Conservation (phyloP, 2,888 invertebrate species). For the Hydrotaea diabolus region DNA sequence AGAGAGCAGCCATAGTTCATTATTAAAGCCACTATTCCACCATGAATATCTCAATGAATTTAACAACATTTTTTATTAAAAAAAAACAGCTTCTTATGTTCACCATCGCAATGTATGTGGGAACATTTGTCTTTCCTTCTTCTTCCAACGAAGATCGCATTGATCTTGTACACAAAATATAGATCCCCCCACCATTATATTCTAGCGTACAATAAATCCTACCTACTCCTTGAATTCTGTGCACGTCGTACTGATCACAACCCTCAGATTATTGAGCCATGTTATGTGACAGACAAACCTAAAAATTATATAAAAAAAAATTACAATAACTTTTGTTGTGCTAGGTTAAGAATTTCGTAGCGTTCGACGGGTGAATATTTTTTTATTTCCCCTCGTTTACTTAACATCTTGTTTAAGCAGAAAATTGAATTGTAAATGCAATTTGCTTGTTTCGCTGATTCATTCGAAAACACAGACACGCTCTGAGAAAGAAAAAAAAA, state of each 20-base stretch:
- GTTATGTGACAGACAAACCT: background rate
- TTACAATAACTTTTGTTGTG: conserved; percentile 15
- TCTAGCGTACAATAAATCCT: background rate
- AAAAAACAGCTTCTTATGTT: too few species aligned
- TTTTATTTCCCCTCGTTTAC: background rate
- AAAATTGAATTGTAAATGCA: conserved; percentile 50
- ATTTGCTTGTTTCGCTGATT: conserved; percentile 41
- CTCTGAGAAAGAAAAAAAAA: conserved; percentile 7
- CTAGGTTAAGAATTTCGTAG: conserved; percentile 4
- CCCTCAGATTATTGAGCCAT: conserved; percentile 10
- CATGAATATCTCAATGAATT: too few species aligned
- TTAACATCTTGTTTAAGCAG: conserved; percentile 10
- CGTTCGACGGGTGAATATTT: background rate
- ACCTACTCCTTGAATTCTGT: background rate
- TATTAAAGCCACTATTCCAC: too few species aligned
- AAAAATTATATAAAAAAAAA: background rate
- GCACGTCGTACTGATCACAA: conserved; percentile 9
- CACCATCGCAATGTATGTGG: too few species aligned
- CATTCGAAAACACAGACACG: background rate
- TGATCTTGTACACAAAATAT: too few species aligned
- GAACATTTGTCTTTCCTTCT: too few species aligned
- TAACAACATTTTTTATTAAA: too few species aligned
- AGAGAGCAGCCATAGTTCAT: too few species aligned
- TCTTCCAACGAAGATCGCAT: too few species aligned
- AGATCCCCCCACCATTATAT: too few species aligned